Evolutionary conservation across 2,797 vertebrate species (phyloP).

Genomic region (Denticeps clupeoides): DNA sequence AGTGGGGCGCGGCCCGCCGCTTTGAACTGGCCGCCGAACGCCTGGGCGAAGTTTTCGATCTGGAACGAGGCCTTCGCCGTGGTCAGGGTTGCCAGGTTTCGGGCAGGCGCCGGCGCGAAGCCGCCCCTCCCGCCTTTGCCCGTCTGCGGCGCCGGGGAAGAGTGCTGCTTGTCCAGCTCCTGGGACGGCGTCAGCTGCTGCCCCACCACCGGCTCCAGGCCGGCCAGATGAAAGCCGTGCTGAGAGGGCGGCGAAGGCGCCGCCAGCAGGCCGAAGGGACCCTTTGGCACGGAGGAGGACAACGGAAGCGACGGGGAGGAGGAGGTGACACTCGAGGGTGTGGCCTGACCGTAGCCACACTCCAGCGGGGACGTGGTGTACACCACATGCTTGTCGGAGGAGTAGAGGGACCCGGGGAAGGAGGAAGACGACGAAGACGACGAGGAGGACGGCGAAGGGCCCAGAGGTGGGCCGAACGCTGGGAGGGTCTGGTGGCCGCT

Average conservation of each 20-base stretch:
- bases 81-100: slow-evolving; percentile 80
- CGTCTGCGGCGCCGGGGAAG: slow-evolving; percentile 51
- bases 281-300: slow-evolving; percentile 88
- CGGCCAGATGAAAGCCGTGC: slow-evolving; percentile 85
- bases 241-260: slow-evolving; percentile 67
- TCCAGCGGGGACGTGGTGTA: slow-evolving; percentile 88
- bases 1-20: slow-evolving; percentile 77
- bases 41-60: slow-evolving; percentile 99
- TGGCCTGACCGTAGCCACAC: slow-evolving; percentile 80
- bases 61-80: slow-evolving; percentile 88
- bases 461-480: no score
- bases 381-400: slow-evolving; percentile 85
- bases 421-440: slow-evolving; percentile 6
- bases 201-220: slow-evolving; percentile 63
- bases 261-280: slow-evolving; percentile 89
- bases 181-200: slow-evolving; percentile 98
- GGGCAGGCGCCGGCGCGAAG: slow-evolving; percentile 70
- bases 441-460: not conserved
- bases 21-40: slow-evolving; percentile 97
- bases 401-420: slow-evolving; percentile 55
- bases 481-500: slow-evolving; percentile 53
- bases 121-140: slow-evolving; percentile 71
- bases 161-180: slow-evolving; percentile 90
- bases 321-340: slow-evolving; percentile 70
- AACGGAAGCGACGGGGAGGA: slow-evolving; percentile 64